Percentiles rank a stretch among this genome's conserved stretches.
Conservation (phyloP, 1,140 invertebrate genomes). For the Ceratosolen solmsi region DNA sequence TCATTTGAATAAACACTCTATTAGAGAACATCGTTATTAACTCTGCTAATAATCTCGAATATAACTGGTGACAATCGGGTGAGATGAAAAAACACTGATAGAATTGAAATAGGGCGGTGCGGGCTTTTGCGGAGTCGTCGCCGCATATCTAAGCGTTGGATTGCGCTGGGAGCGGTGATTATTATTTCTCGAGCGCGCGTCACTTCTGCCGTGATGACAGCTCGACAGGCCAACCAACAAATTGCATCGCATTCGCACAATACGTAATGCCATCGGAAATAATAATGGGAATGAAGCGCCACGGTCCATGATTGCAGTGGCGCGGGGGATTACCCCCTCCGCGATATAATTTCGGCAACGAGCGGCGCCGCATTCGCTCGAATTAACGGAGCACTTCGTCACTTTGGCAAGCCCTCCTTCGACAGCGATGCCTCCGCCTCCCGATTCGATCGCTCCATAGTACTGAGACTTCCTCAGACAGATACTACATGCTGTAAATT, state of each 20-base stretch:
- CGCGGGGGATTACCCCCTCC: slow-evolving; percentile 28
- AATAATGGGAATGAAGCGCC: slow-evolving; percentile 40
- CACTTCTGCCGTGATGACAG: slow-evolving; percentile 33
- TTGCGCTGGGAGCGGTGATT: slow-evolving; percentile 15
- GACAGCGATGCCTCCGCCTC: background rate
- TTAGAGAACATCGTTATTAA: no score
- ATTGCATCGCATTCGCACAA: slow-evolving; percentile 49
- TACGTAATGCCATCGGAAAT: slow-evolving; percentile 48
- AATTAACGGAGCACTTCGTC: slow-evolving; percentile 35
- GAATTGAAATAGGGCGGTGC: background rate
- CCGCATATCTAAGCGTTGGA: background rate
- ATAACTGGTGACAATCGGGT: background rate
- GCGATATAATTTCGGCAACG: slow-evolving; percentile 26
- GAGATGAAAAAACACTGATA: background rate
- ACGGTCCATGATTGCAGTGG: slow-evolving; percentile 8
- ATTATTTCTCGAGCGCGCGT: slow-evolving; percentile 37
- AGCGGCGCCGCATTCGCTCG: background rate
- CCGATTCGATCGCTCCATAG: background rate
- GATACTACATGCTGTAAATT: background rate
- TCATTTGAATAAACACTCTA: no score
- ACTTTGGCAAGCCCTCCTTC: background rate
- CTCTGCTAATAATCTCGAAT: background rate
- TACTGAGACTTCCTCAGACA: background rate
- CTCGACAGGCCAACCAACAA: slow-evolving; percentile 38
- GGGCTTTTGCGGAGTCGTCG: background rate